Percentiles rank a stretch among this genome's conserved stretches.
phyloP scores from a whole-genome alignment of 2,888 invertebrate genomes.

The Ryuthela nishihirai region DNA sequence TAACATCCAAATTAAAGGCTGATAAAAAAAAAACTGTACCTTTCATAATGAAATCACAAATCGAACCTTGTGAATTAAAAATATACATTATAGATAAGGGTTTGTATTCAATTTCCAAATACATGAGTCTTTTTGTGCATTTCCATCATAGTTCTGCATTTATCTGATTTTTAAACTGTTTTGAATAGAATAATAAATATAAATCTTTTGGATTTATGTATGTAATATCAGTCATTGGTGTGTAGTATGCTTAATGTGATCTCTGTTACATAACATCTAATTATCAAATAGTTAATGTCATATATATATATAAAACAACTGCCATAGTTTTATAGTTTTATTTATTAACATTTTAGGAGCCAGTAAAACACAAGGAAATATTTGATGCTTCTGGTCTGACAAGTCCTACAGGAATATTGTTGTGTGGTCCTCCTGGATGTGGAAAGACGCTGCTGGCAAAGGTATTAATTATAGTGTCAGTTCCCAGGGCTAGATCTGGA shows the following conservation, averaged over 20 bases:
- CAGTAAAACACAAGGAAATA: slow-evolving; percentile 79
- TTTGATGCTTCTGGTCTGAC: slow-evolving; percentile 72
- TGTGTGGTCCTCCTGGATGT: slow-evolving; percentile 92
- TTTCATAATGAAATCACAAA: too few relatives aligned
- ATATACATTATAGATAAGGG: too few relatives aligned
- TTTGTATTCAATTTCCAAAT: too few relatives aligned
- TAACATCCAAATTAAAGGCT: too few relatives aligned
- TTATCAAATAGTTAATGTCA: background rate
- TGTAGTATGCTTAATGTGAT: background rate
- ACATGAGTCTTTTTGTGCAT: too few relatives aligned
- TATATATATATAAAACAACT: background rate
- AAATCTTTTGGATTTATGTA: background rate
- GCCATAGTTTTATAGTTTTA: background rate
- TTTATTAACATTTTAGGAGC: slow-evolving; percentile 62
- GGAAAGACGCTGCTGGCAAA: slow-evolving; percentile 92
- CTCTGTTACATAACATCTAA: background rate
- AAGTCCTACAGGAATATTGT: slow-evolving; percentile 80
- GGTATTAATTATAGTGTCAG: too few relatives aligned
- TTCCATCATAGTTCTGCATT: too few relatives aligned
- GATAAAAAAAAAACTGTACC: too few relatives aligned
- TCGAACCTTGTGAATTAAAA: too few relatives aligned
- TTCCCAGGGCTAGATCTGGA: too few relatives aligned
- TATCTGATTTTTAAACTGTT: too few relatives aligned
- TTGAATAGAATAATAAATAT: too few relatives aligned
- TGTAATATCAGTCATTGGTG: background rate